These are phyloP conservation scores for Heliangelus exortis DNA, from an alignment of 2,797 vertebrate species.

Conservation along the genomic window DNA sequence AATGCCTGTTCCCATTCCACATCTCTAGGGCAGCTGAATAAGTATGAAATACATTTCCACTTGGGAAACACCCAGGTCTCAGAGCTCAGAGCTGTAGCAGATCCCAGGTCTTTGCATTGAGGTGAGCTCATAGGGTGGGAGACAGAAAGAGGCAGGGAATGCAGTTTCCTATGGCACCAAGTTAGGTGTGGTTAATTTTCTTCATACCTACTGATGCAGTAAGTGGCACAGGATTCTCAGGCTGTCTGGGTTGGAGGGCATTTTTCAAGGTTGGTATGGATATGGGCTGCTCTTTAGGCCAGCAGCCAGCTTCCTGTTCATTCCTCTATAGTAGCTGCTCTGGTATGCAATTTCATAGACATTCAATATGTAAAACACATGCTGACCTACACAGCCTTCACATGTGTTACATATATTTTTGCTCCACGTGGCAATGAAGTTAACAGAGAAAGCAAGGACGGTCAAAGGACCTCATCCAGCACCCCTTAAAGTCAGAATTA, in stretches of 20 bases:
- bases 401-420: slow-evolving; percentile 45
- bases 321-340: slow-evolving; percentile 17
- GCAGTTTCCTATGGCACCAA: not conserved
- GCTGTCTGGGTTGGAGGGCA: not conserved
- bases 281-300: not conserved
- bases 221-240: not conserved
- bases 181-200: not conserved
- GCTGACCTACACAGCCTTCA: slow-evolving; percentile 31
- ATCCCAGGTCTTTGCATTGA: not conserved
- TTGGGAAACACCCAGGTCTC: not conserved
- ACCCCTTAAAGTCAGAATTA: not conserved
- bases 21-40: not conserved
- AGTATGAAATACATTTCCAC: not conserved
- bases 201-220: not conserved
- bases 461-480: slow-evolving; percentile 14
- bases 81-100: not conserved
- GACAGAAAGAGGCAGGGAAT: not conserved
- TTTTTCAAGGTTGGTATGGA: not conserved
- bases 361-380: slow-evolving; percentile 55
- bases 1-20: not conserved
- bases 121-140: not conserved
- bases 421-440: slow-evolving; percentile 68
- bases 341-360: slow-evolving; percentile 31
- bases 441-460: not conserved
- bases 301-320: slow-evolving; percentile 9